Conservation (phyloP, 1,140 invertebrate species). For the Papilio xuthus region DNA sequence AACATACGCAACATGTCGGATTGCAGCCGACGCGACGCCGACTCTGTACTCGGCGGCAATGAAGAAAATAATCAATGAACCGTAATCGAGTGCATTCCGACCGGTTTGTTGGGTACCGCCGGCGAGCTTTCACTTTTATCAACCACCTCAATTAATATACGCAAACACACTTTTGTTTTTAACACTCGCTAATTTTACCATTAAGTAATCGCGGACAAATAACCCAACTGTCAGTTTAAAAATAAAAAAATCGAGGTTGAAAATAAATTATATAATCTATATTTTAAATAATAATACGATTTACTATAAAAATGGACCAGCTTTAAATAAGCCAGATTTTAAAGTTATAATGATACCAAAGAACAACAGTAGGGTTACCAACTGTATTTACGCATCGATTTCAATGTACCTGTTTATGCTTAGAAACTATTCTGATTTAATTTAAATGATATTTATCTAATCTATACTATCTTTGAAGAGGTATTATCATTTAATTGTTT, state of each 20-base stretch:
- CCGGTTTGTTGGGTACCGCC: constrained; percentile 51
- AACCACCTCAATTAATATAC: constrained; percentile 45
- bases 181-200: neutral
- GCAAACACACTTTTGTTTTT: constrained; percentile 28
- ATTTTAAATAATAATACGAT: too few species aligned
- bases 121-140: constrained; percentile 60
- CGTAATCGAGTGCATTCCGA: constrained; percentile 53
- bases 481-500: neutral
- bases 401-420: neutral
- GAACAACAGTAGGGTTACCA: too few species aligned
- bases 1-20: constrained; percentile 35
- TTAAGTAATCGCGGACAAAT: neutral
- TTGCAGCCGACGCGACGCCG: constrained; percentile 1
- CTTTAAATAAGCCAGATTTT: too few species aligned
- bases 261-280: too few species aligned
- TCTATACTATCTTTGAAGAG: neutral
- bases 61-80: constrained; percentile 60
- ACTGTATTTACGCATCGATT: too few species aligned
- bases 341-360: too few species aligned
- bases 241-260: neutral
- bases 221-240: neutral
- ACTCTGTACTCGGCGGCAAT: constrained; percentile 38
- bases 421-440: neutral
- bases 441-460: neutral
- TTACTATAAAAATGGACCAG: too few species aligned